Percentiles rank a stretch among this genome's conserved stretches.
Evolutionary conservation across 2,113 vertebrate genomes (phyloP).

Genomic region (Hemiscyllium ocellatum): DNA sequence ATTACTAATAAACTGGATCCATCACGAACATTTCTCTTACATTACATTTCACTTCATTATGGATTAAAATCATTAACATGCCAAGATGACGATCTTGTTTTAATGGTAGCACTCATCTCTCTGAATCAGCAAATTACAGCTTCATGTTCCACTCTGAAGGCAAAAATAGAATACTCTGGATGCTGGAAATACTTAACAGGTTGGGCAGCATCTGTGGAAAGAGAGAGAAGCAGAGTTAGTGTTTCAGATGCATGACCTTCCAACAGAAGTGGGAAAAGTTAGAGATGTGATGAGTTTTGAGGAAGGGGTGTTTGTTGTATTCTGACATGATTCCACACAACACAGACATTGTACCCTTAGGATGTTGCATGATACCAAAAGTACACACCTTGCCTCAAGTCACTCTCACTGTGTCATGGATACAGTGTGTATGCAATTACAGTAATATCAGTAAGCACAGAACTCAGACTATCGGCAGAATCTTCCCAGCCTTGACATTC

Average conservation of each 20-base stretch:
- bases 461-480: too few species aligned
- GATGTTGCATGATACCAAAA: too few species aligned
- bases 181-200: not conserved
- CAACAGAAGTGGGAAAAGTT: too few species aligned
- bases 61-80: not conserved
- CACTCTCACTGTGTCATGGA: too few species aligned
- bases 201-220: not conserved
- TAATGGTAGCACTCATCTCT: not conserved
- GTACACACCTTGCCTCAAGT: too few species aligned
- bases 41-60: not conserved
- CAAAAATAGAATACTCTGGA: not conserved
- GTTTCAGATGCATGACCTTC: not conserved
- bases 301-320: too few species aligned
- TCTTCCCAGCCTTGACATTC: too few species aligned
- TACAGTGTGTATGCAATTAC: too few species aligned
- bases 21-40: not conserved
- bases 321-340: too few species aligned
- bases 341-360: too few species aligned
- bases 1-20: constrained; percentile 25
- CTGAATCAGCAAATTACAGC: not conserved
- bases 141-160: not conserved
- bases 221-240: not conserved
- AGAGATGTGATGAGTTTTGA: too few species aligned
- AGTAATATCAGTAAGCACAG: too few species aligned
- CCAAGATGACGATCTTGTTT: not conserved